A percentile compares a stretch with the other conserved stretches of the same genome.
Evolutionary conservation across 2,888 invertebrate genomes (phyloP).

Genomic region (Campoplex nolae): DNA sequence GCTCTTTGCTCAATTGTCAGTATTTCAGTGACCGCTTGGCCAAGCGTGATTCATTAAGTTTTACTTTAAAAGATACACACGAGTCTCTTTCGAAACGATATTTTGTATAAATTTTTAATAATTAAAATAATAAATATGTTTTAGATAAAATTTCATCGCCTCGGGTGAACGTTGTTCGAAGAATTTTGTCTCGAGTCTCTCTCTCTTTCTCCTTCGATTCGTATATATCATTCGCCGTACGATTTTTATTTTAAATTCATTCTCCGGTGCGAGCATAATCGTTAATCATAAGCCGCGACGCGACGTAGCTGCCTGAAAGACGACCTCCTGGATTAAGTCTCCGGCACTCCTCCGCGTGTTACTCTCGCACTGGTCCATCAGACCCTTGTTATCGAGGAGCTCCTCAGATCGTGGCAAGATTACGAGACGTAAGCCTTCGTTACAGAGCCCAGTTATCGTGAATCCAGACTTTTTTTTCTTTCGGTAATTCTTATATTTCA

Average conservation of each 20-base stretch:
- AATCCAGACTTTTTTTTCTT: background rate
- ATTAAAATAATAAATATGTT: background rate
- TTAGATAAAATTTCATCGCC: background rate
- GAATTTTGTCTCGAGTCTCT: slow-evolving; percentile 42
- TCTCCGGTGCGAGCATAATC: slow-evolving; percentile 57
- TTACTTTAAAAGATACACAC: background rate
- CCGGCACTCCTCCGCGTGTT: slow-evolving; percentile 51
- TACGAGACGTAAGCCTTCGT: background rate
- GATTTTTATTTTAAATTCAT: slow-evolving; percentile 47
- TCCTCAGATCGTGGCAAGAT: slow-evolving; percentile 5
- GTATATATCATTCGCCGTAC: slow-evolving; percentile 47
- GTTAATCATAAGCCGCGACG: slow-evolving; percentile 63
- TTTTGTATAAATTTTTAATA: background rate
- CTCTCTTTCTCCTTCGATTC: slow-evolving; percentile 19
- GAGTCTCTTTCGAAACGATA: background rate
- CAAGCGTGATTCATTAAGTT: slow-evolving; percentile 52
- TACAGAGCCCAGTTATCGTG: background rate
- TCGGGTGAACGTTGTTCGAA: slow-evolving; percentile 58
- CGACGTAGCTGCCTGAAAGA: slow-evolving; percentile 50
- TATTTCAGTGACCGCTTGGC: slow-evolving; percentile 13
- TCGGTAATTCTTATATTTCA: background rate
- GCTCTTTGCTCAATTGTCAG: background rate
- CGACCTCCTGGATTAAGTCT: slow-evolving; percentile 61
- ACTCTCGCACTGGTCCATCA: slow-evolving; percentile 41
- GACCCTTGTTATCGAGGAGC: slow-evolving; percentile 19